phyloP scores from a whole-genome alignment of 2,888 invertebrate species.

The Choreutis nemorana region DNA sequence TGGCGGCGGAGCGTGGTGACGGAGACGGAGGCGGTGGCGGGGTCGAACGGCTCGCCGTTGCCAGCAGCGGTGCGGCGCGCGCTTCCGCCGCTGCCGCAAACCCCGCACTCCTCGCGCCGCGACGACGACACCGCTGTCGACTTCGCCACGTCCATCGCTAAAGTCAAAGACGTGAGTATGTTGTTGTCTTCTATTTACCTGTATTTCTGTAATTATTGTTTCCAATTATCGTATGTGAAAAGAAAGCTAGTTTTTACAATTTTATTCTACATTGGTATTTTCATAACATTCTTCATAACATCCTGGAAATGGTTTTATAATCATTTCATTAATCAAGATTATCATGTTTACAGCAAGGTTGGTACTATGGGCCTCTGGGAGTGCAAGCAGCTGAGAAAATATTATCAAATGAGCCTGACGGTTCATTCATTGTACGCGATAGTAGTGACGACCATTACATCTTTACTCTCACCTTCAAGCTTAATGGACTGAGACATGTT shows the following conservation, averaged over 20 bases:
- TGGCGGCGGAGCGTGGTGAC: conserved; percentile 51
- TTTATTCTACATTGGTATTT: too few relatives aligned
- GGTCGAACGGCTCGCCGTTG: conserved; percentile 29
- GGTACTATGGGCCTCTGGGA: conserved; percentile 96
- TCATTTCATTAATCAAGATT: neutral
- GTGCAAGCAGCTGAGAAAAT: conserved; percentile 92
- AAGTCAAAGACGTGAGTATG: conserved; percentile 93
- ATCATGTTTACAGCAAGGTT: conserved; percentile 82
- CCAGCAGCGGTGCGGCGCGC: conserved; percentile 50
- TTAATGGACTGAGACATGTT: conserved; percentile 91
- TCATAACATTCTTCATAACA: too few relatives aligned
- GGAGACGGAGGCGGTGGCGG: conserved; percentile 31
- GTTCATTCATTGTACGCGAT: conserved; percentile 92
- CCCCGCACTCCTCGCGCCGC: conserved; percentile 28
- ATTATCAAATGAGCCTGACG: conserved; percentile 90
- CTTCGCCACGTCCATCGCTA: conserved; percentile 90
- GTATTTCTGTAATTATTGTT: conserved; percentile 2
- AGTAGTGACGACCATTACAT: conserved; percentile 96
- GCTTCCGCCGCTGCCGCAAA: conserved; percentile 49
- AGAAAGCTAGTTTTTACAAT: too few relatives aligned
- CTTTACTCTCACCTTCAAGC: conserved; percentile 91
- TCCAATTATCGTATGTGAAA: too few relatives aligned
- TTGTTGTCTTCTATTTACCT: too few relatives aligned
- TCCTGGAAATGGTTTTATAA: conserved; percentile 3
- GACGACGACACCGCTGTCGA: conserved; percentile 72